Base-by-base conservation (phyloP, 2,888 invertebrate genomes). In the Clunio marinus region DNA sequence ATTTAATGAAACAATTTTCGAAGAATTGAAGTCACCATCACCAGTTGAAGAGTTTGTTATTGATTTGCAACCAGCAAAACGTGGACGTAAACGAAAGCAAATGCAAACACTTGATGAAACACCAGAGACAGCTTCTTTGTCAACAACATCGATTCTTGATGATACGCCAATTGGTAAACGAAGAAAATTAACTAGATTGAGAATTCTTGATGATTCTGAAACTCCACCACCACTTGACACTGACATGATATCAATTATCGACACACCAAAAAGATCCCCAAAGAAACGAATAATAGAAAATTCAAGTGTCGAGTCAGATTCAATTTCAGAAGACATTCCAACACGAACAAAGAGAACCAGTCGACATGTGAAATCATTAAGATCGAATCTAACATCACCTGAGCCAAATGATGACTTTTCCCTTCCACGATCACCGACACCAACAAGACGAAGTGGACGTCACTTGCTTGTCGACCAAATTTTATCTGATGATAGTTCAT, bases 1-100 rank as follows among this genome's bases (percentile, higher is more conserved):
- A 74, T 86, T 82, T 73, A 85, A 86, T 71, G 86, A 86, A 75
- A 82, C 84, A 4, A 84, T 85, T 0, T 86, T 83, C 73, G 5
- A 76, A 75, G 71, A 70, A 60, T 8, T 70, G 69, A 46, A 69
- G 24, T 70, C 70, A 5, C 69, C 71, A 13, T 68, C 70, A 41
- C 71, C 71, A 3, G 72, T 72, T 69, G 69, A 37, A 71, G 66
- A 70, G 24, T n/a, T n/a, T n/a, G n/a, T n/a, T n/a, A n/a, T n/a
- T n/a, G n/a, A n/a, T n/a, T 63, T 45, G 13, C 70, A 72, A 28
- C 67, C 70, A 27, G 65, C 71, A 22, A 58, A 58, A 41, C 68
- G 63, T 22, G 67, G 69, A 55, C 59, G 69, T 25, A 63, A 70
- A 66, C 69, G 68, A 69, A 70, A 55, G 35, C 68, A 60, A 25